Evolutionary conservation across 2,797 vertebrate species (phyloP).

Genomic region (Rhinoraja longicauda): DNA sequence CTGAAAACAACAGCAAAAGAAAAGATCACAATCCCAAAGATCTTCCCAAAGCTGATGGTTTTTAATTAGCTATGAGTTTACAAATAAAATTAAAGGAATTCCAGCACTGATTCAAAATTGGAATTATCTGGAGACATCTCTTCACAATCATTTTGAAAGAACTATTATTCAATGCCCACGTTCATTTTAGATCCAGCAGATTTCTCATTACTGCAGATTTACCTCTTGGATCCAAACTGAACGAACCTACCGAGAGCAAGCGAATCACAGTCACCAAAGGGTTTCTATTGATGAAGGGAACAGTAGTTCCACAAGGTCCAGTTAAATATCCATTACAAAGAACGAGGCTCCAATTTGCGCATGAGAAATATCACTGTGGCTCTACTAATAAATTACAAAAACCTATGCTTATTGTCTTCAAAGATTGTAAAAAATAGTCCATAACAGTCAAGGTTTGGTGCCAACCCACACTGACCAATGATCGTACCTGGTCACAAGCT

Average conservation of each 20-base stretch:
- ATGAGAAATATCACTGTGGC: not conserved
- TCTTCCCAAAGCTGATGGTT: not conserved
- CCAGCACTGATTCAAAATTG: not conserved
- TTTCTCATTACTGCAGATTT: not conserved
- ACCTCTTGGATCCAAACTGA: not conserved
- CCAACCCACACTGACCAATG: not conserved
- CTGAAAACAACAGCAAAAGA: not conserved
- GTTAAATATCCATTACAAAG: not conserved
- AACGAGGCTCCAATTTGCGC: not conserved
- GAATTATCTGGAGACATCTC: not conserved
- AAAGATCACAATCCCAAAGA: not conserved
- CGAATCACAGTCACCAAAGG: not conserved
- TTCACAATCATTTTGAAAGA: not conserved
- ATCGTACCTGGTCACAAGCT: not conserved
- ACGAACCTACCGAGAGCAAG: not conserved
- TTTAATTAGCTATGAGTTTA: not conserved
- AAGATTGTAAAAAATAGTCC: not conserved
- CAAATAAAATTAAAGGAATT: not conserved
- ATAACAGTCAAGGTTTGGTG: not conserved
- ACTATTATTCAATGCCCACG: not conserved
- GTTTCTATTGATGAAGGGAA: not conserved
- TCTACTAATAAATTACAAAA: not conserved
- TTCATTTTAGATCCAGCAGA: not conserved
- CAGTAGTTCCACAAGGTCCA: not conserved
- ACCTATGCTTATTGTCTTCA: not conserved